A percentile compares a stretch with the other conserved stretches of the same genome.
These are phyloP conservation scores for Scomber japonicus DNA, from an alignment of 2,113 vertebrate genomes.

Conservation along the genomic window DNA sequence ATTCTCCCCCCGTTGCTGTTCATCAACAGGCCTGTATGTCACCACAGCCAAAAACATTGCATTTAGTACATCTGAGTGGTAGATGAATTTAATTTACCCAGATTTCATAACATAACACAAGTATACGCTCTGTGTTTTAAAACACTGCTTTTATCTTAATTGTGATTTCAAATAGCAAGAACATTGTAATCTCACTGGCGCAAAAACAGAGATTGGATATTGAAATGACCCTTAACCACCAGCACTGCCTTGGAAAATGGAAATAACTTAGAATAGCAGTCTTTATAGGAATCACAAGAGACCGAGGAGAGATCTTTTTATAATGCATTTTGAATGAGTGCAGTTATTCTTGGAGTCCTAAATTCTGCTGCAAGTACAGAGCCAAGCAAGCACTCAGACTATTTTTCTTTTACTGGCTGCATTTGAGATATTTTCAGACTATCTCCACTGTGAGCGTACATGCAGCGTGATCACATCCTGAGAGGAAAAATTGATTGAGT, in stretches of 20 bases:
- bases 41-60: neutral
- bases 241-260: neutral
- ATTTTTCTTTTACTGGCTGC: slow-evolving; percentile 32
- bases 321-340: slow-evolving; percentile 65
- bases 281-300: slow-evolving; percentile 39
- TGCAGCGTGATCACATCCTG: slow-evolving; percentile 41
- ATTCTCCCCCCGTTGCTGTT: neutral
- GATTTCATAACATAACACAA: slow-evolving; percentile 12
- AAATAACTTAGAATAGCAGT: slow-evolving; percentile 5
- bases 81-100: slow-evolving; percentile 11
- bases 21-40: neutral
- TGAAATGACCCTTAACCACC: slow-evolving; percentile 6
- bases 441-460: slow-evolving; percentile 28
- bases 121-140: neutral
- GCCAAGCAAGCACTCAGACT: slow-evolving; percentile 23
- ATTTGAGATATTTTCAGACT: slow-evolving; percentile 48
- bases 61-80: neutral
- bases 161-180: neutral
- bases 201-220: neutral
- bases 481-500: slow-evolving; percentile 32
- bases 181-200: neutral
- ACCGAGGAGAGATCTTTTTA: slow-evolving; percentile 20
- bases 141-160: neutral
- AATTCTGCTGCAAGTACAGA: slow-evolving; percentile 28
- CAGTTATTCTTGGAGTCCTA: slow-evolving; percentile 63